A percentile compares a stretch with the other conserved stretches of the same genome.
Conservation (phyloP, 2,888 invertebrate species). For the Dicyrtomina minuta region DNA sequence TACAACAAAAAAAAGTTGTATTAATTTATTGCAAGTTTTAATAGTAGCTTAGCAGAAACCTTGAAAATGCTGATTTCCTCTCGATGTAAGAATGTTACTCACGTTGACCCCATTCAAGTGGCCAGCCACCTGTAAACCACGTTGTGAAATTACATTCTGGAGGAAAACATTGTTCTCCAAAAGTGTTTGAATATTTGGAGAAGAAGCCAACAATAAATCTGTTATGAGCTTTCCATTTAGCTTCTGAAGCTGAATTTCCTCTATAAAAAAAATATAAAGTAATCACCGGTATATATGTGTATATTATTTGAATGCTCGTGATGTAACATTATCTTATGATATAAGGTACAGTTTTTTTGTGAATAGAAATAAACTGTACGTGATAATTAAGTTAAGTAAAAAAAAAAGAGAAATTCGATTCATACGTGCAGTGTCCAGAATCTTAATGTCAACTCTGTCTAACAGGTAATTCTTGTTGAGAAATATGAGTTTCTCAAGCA, state of each 20-base stretch:
- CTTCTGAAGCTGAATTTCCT: slow-evolving; percentile 6
- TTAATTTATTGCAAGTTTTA: too few relatives aligned
- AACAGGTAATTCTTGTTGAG: slow-evolving; percentile 26
- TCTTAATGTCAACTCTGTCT: neutral
- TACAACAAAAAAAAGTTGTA: too few relatives aligned
- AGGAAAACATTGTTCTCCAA: slow-evolving; percentile 34
- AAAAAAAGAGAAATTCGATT: too few relatives aligned
- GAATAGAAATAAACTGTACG: too few relatives aligned
- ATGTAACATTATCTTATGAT: too few relatives aligned
- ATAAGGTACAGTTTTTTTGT: too few relatives aligned
- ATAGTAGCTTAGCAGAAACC: too few relatives aligned
- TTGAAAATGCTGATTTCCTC: slow-evolving; percentile 42
- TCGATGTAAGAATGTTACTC: slow-evolving; percentile 26
- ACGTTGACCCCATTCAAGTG: slow-evolving; percentile 35
- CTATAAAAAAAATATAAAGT: slow-evolving; percentile 8
- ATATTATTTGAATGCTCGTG: too few relatives aligned
- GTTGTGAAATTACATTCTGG: neutral
- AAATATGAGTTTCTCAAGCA: slow-evolving; percentile 20
- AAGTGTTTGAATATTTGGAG: slow-evolving; percentile 29
- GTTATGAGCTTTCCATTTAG: slow-evolving; percentile 38
- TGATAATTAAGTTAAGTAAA: too few relatives aligned
- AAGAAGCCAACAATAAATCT: slow-evolving; percentile 36
- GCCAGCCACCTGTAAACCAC: slow-evolving; percentile 16
- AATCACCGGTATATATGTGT: too few relatives aligned
- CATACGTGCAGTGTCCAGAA: slow-evolving; percentile 12